Base-by-base conservation (phyloP, 92 coral and sea anemone genomes). In the Palythoa caribaeorum region DNA sequence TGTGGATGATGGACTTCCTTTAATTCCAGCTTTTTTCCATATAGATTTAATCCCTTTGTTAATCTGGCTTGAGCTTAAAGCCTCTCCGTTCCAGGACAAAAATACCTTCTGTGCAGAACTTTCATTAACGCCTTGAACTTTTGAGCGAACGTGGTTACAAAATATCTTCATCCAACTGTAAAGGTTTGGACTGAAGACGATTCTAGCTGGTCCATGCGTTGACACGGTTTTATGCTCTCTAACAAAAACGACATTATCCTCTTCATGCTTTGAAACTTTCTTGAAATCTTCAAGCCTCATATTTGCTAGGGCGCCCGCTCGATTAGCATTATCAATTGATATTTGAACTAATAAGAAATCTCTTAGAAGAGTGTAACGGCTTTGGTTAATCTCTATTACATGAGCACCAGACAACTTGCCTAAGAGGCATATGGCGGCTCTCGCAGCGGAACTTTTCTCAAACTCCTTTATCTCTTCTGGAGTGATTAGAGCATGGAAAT, bases 201-300 rank as follows among this genome's bases (percentile, higher is more conserved):
- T 74, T 71, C 83, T 76, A 4, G 95, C 91, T 76, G 91, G 95
- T 14, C 95, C 95, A 59, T 90, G 91, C 51, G 83, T 85, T 28
- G 71, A 76, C 3, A 87, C 51, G 8, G 95, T 92, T 73, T 92
- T 87, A 57, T 90, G 95, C 16, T 90, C 84, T 77, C 66, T 71
- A 3, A 92, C 91, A 28, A 38, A 21, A 69, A 90, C 77, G 19
- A 92, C 88, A 36, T 36, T 40, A 20, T 75, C 72, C 0, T 86
- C 88, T 16, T 57, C 88, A 65, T 80, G 87, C 55, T 71, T 89
- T 20, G 50, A 17, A 62, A 37, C 84, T 8, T 83, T 87, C 1
- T 77, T 79, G 19, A 75, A 79, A 71, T 92, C 95, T 28, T 75
- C 72, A 51, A 90, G 47, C 9, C 77, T 87, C 92, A 89, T 92